Evolutionary conservation across 1,140 invertebrate genomes (phyloP), one percentile per base, ranked within the genome.

Genomic region (Heliconius melpomene): DNA sequence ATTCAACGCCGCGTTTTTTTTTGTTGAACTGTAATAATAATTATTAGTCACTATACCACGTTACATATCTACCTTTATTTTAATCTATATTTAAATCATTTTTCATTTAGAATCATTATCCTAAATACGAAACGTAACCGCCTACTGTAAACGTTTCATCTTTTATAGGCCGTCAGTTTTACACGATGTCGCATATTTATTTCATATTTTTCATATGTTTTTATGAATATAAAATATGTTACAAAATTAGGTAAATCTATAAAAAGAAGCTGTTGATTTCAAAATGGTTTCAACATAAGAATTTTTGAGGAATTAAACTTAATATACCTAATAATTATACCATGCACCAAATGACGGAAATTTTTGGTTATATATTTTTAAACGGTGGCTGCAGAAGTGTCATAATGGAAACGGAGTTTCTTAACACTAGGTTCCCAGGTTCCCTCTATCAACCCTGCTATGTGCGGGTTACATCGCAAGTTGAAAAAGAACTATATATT

Each of bases 111-210:
- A 66, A 50, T 70, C 60, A 70, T 70, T 77, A 77, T 23, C 60
- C 75, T 70, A 77, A 40, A 40, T 77, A 20, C 38, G 60, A 77
- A 38, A 40, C 50, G 57, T 76, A 40, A 46, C 75, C 38, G 36
- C 75, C 75, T 75, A 66, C 54, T 29, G 38, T 23, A 9, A 40
- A 23, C 50, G 38, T 76, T 76, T 66, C 57, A 76, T 76, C 74
- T 76, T 57, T 66, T 66, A 66, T 66, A 29, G 60, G 13, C 13
- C 26, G 60, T 36, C 57, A 66, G 57, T 76, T 76, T 40, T 40
- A 70, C 29, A 60, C 52, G 52, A 36, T 75, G 32, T 75, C 74
- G 74, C 74, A 75, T 66, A 36, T 76, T 66, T 32, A 74, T 76
- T 76, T 70, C 26, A 66, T 66, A 66, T 40, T 57, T 75, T 60